A percentile compares a stretch with the other conserved stretches of the same genome.
phyloP scores from a whole-genome alignment of 2,888 invertebrate genomes.

The Ferdinandea cuprea region DNA sequence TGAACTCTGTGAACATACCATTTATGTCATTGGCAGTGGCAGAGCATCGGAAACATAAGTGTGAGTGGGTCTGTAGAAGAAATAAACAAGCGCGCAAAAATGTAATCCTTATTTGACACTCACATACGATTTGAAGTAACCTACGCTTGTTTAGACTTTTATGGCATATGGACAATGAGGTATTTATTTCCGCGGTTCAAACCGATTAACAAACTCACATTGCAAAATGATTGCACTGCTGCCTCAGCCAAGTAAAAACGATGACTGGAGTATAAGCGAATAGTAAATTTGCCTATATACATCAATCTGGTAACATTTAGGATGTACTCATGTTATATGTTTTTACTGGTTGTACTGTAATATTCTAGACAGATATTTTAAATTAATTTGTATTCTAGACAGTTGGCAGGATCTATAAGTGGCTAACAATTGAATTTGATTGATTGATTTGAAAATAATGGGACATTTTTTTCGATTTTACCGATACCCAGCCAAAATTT shows the following conservation, averaged over 20 bases:
- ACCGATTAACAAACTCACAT: neutral
- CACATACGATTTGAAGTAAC: slow-evolving; percentile 12
- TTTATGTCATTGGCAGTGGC: slow-evolving; percentile 16
- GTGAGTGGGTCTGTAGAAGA: slow-evolving; percentile 24
- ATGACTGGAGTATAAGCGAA: slow-evolving; percentile 28
- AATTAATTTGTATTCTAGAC: neutral
- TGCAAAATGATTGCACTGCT: neutral
- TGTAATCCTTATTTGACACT: slow-evolving; percentile 46
- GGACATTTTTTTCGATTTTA: too few species aligned
- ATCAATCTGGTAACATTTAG: neutral
- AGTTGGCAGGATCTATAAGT: too few species aligned
- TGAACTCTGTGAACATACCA: slow-evolving; percentile 40
- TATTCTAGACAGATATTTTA: neutral
- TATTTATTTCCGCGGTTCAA: slow-evolving; percentile 34
- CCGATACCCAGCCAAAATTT: too few species aligned
- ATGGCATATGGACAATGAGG: slow-evolving; percentile 14
- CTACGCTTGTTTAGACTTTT: slow-evolving; percentile 28
- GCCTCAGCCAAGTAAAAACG: slow-evolving; percentile 4
- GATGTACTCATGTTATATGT: neutral
- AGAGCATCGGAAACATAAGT: slow-evolving; percentile 19
- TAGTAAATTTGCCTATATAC: slow-evolving; percentile 45
- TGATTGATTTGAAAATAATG: too few species aligned
- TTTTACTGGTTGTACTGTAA: neutral
- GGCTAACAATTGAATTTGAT: too few species aligned
- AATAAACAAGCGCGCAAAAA: slow-evolving; percentile 8